Base-by-base conservation (phyloP, 2,797 vertebrate species). In the Enteromius fasciolatus region DNA sequence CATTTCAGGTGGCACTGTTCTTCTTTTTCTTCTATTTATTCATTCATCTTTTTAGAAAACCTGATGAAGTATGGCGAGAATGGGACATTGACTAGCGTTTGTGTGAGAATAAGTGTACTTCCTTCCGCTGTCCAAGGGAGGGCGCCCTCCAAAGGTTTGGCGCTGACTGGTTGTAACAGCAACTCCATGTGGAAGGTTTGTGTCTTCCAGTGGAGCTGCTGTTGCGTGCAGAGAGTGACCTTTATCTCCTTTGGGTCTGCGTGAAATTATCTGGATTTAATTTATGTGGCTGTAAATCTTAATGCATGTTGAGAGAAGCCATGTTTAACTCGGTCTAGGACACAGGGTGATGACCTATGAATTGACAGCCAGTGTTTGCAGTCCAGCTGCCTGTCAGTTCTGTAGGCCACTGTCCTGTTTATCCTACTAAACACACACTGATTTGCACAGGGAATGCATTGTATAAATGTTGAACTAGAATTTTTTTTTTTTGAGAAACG, bases 111-210 rank as follows among this genome's bases (percentile, higher is more conserved):
- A 50, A 36, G 61, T 41, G 20, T 17, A 61, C 54, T 68, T 79
- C 17, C 64, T 57, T 39, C 54, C 20, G 9, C 50, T 72, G 48
- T 72, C 33, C 33, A 76, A 9, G 25, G 6, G 61, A 3, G 1
- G 28, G 63, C 25, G 70, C 48, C 0, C 52, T 63, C 28, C 33
- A 67, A 3, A 23, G 69, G 64, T 44, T 48, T 31, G 94, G 93
- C 91, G 89, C 88, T 94, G 36, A 87, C 95, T 95, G 94, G 89
- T 86, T 97, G 96, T 97, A 97, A 97, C 96, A 97, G 96, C 96
- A 97, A 97, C 96, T 97, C 96, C 96, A 97, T 97, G 96, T 96
- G 96, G 96, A 96, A 96, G 90, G 83, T 88, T 61, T 80, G 70
- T 74, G 6, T 57, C 82, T 96, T 96, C 96, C 96, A 96, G 93